A percentile compares a stretch with the other conserved stretches of the same genome.
These are phyloP conservation scores for Nomada goodeniana DNA, from an alignment of 2,888 invertebrate genomes.

Conservation along the genomic window DNA sequence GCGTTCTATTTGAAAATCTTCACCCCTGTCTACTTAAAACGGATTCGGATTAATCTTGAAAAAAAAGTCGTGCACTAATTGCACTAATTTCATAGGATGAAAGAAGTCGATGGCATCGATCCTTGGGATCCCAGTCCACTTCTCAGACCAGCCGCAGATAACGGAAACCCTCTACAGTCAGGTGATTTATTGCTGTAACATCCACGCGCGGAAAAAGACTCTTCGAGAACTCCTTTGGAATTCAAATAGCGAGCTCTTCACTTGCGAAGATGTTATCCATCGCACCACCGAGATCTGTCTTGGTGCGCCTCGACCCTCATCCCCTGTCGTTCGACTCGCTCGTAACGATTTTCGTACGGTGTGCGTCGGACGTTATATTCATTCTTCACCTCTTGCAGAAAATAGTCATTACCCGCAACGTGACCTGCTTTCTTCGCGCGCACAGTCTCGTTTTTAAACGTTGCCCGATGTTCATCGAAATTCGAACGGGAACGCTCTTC, in stretches of 20 bases:
- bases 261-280: constrained; percentile 37
- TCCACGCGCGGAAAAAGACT: constrained; percentile 29
- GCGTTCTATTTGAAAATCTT: background rate
- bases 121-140: background rate
- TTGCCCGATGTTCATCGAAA: too few relatives aligned
- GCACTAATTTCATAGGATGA: background rate
- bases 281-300: constrained; percentile 8
- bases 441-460: background rate
- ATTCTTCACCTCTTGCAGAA: background rate
- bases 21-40: background rate
- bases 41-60: background rate
- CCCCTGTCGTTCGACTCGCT: constrained; percentile 18
- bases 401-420: background rate
- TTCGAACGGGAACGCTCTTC: too few relatives aligned
- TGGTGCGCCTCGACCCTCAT: constrained; percentile 8
- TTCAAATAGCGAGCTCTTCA: constrained; percentile 45
- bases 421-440: background rate
- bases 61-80: background rate
- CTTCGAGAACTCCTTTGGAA: constrained; percentile 43
- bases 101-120: background rate
- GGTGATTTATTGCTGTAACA: constrained; percentile 49
- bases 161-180: constrained; percentile 25
- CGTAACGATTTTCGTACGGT: constrained; percentile 2
- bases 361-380: constrained; percentile 1
- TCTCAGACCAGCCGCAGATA: constrained; percentile 16